Base-by-base conservation (phyloP, 2,888 invertebrate genomes). In the Neocrepidodera transversa region DNA sequence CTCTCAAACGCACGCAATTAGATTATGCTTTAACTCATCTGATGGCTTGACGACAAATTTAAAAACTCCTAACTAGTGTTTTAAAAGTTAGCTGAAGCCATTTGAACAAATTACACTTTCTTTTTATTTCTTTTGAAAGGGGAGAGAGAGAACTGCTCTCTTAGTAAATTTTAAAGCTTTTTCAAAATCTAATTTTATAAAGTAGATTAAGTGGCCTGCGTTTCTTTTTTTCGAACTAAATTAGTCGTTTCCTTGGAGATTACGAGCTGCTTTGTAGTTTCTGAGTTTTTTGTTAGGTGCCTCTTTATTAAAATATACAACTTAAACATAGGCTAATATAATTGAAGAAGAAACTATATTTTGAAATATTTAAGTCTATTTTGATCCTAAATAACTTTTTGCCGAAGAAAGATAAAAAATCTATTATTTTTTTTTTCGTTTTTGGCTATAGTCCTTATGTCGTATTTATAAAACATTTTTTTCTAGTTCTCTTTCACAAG, bases 21-120 rank as follows among this genome's bases (percentile, higher is more conserved):
- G 74, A 75, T 75, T 74, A 75, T 71, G 68, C 68, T 67, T 68
- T 70, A 67, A 68, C 69, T 73, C 66, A 61, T 68, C 68, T 68
- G 71, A 72, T 71, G 71, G 73, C 68, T 72, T 70, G 70, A 71
- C 69, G 76, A 76, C 75, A 74, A 78, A 78, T 78, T 78, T 77
- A 77, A 78, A 77, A 79, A 78, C 70, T 76, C 73, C 72, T 77
- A 78, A 79, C 78, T 78, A 78, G 78, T 79, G 77, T 78, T 79
- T 79, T 78, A 79, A 78, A 79, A 79, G 77, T 78, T 79, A 75
- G 73, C 73, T 72, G 74, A 73, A 74, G 78, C 75, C 78, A 73
- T 77, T 79, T 79, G 78, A 79, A 79, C 79, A 77, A 79, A 79
- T 79, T 79, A 79, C 77, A 75, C 77, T 76, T 74, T 75, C 76